Base-by-base conservation (phyloP, 2,113 vertebrate genomes). In the Thalassarche chlororhynchos region DNA sequence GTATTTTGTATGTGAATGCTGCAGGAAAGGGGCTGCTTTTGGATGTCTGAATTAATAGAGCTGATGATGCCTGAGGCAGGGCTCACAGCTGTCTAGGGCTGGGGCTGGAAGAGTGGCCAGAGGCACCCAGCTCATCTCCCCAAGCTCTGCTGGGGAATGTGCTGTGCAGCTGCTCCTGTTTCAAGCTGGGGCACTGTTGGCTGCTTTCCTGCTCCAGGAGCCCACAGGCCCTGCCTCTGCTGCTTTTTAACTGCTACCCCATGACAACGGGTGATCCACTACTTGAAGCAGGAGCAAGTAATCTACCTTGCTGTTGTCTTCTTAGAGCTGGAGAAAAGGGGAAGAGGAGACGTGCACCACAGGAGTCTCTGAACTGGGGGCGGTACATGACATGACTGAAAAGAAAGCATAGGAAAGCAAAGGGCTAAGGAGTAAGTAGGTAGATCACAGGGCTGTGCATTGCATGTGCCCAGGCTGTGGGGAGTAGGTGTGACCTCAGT, bases 231-330 rank as follows among this genome's bases (percentile, higher is more conserved):
- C 20, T 61, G 32, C 49, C 69, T 20, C 8, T 64, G 24, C 25
- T 24, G 21, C 55, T 54, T 24, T 74, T 51, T 28, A 52, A 16
- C 46, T 52, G 44, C 36, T 51, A 29, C 17, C 21, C 24, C 5
- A 2, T 13, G 25, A 21, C 34, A 25, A 20, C 0, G 2, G 15
- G 29, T 14, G 31, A 23, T 31, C 40, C n/a, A 6, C n/a, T 13
- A 6, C 25, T 42, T 18, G 57, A 49, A 64, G 36, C 11, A 23
- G 61, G 9, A 62, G 26, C 20, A 23, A 24, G 38, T 14, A 34
- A 31, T 10, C 34, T 38, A 28, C 42, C 28, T 64, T 12, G 4
- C 15, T 57, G 58, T 34, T 10, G 4, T 20, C 8, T 0, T 14
- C 18, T 36, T 60, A 21, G 40, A 44, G 34, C 15, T 47, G 18